Evolutionary conservation across 2,888 invertebrate species (phyloP).

Genomic region (Phyto melanocephala): DNA sequence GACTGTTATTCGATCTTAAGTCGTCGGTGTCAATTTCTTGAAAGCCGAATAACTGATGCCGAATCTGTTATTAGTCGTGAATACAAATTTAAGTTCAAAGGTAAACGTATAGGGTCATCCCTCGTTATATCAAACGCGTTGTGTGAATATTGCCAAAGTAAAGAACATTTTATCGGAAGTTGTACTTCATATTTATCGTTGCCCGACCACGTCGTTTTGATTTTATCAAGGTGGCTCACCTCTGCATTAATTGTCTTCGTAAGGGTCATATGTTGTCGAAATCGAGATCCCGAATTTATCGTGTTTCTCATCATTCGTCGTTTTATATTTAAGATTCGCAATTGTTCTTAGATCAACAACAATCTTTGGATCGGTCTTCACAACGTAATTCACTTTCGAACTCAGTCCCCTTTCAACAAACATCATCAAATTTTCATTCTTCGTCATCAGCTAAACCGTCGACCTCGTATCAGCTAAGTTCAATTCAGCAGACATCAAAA

Average conservation of each 20-base stretch:
- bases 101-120: neutral
- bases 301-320: neutral
- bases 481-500: neutral
- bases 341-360: too few relatives aligned
- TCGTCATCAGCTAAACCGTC: neutral
- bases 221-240: neutral
- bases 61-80: neutral
- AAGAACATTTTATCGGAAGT: neutral
- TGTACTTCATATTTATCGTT: neutral
- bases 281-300: neutral
- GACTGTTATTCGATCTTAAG: neutral
- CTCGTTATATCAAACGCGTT: neutral
- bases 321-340: neutral
- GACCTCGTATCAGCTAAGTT: neutral
- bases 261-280: neutral
- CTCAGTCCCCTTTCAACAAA: neutral
- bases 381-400: neutral
- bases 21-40: neutral
- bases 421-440: neutral
- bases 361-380: neutral
- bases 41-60: neutral
- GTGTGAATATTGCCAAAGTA: neutral
- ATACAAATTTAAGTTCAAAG: neutral
- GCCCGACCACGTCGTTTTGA: neutral
- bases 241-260: conserved; percentile 24